Evolutionary conservation across 2,888 invertebrate genomes (phyloP).

Genomic region (Exephanes ischioxanthus): DNA sequence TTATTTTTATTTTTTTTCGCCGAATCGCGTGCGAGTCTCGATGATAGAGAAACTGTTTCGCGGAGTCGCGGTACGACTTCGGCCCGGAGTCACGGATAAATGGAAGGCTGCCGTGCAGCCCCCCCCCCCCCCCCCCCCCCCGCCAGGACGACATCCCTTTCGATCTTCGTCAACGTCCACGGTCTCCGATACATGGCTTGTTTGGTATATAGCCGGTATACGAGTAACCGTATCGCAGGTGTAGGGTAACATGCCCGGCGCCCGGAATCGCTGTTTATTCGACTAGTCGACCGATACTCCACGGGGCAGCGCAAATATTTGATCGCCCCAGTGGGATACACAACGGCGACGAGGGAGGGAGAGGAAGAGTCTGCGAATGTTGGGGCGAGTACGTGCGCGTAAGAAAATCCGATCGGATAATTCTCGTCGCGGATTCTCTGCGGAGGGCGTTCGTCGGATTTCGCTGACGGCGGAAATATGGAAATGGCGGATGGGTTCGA

Average conservation of each 20-base stretch:
- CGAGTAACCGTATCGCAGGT: slow-evolving; percentile 26
- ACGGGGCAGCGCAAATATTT: slow-evolving; percentile 68
- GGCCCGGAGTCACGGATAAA: slow-evolving; percentile 49
- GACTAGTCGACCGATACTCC: slow-evolving; percentile 40
- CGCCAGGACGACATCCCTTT: slow-evolving; percentile 48
- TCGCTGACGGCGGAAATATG: slow-evolving; percentile 11
- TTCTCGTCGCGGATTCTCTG: slow-evolving; percentile 24
- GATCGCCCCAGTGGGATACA: slow-evolving; percentile 52
- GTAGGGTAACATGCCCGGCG: slow-evolving; percentile 27
- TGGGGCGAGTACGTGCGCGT: slow-evolving; percentile 13
- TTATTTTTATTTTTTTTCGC: background rate
- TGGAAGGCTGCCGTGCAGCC: slow-evolving; percentile 35
- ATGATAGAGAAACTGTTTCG: slow-evolving; percentile 43
- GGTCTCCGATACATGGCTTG: slow-evolving; percentile 8
- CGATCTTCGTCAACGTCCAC: slow-evolving; percentile 65
- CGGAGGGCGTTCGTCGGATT: slow-evolving; percentile 15
- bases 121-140: too few relatives aligned
- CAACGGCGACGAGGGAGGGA: slow-evolving; percentile 32
- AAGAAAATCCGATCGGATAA: slow-evolving; percentile 68
- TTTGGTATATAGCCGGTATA: background rate
- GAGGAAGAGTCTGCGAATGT: background rate
- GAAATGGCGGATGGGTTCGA: slow-evolving; percentile 14
- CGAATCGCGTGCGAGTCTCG: slow-evolving; percentile 52
- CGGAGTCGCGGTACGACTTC: background rate
- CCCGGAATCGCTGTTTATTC: slow-evolving; percentile 35